Evolutionary conservation across 2,888 invertebrate genomes (phyloP).

Genomic region (Mesorhabditis spiculigera): DNA sequence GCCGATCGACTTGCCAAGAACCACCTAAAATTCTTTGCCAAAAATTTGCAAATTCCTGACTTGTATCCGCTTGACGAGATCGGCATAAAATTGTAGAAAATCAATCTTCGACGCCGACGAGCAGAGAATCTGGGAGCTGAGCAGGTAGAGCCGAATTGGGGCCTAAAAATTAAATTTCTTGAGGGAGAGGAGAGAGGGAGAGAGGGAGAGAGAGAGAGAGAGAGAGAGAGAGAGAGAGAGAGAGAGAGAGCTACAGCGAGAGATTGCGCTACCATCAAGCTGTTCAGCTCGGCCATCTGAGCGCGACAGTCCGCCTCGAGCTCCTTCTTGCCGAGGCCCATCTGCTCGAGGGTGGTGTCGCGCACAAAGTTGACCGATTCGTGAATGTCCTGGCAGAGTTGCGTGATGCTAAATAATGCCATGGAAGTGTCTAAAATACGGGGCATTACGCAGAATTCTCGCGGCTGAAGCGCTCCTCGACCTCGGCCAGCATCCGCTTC

Average conservation of each 20-base stretch:
- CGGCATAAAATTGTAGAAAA: conserved; percentile 65
- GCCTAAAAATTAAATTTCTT: conserved; percentile 24
- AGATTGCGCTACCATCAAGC: conserved; percentile 28
- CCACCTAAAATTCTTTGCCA: neutral
- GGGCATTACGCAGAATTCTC: conserved; percentile 19
- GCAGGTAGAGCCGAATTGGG: conserved; percentile 69
- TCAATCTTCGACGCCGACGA: conserved; percentile 74
- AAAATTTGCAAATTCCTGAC: conserved; percentile 16
- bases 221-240: neutral
- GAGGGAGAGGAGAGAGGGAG: neutral
- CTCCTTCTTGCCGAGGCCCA: conserved; percentile 59
- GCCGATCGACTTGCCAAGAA: conserved; percentile 1
- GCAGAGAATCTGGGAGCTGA: conserved; percentile 72
- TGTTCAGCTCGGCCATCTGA: conserved; percentile 32
- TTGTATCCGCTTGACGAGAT: conserved; percentile 44
- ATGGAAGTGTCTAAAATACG: neutral
- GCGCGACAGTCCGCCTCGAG: conserved; percentile 31
- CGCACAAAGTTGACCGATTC: conserved; percentile 69
- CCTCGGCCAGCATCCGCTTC: conserved; percentile 70
- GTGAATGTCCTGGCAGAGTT: conserved; percentile 70
- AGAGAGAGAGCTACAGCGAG: neutral
- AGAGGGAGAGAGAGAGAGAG: neutral
- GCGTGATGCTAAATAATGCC: conserved; percentile 70
- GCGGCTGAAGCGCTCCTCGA: conserved; percentile 68
- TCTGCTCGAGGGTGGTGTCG: conserved; percentile 69